phyloP scores from a whole-genome alignment of 2,888 invertebrate genomes.

The Perizoma affinitatum region DNA sequence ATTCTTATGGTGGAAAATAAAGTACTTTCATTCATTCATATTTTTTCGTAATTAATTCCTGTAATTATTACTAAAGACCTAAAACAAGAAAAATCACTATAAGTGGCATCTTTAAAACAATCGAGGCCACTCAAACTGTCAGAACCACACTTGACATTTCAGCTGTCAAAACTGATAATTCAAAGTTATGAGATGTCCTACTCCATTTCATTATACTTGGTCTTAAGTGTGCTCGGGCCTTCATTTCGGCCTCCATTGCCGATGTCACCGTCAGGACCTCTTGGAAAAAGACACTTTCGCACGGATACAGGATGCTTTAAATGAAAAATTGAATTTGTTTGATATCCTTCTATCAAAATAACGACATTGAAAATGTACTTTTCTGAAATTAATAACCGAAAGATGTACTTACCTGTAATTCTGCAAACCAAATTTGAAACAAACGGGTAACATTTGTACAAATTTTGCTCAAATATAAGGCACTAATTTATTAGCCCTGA shows the following conservation, averaged over 20 bases:
- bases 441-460: too few species aligned
- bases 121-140: constrained; percentile 9
- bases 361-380: not conserved
- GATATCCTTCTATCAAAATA: not conserved
- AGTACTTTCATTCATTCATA: too few species aligned
- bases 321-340: not conserved
- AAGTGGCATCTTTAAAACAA: not conserved
- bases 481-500: too few species aligned
- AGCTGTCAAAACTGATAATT: constrained; percentile 19
- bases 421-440: too few species aligned
- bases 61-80: too few species aligned
- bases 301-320: constrained; percentile 23
- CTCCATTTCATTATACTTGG: constrained; percentile 24
- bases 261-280: constrained; percentile 36
- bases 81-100: too few species aligned
- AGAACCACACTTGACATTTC: constrained; percentile 19
- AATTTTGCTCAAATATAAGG: too few species aligned
- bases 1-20: too few species aligned
- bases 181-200: constrained; percentile 17
- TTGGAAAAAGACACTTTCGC: constrained; percentile 36
- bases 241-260: constrained; percentile 28
- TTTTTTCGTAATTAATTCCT: too few species aligned
- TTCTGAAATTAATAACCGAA: not conserved
- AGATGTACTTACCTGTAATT: too few species aligned
- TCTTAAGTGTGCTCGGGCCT: constrained; percentile 29